Conservation (phyloP, 2,888 invertebrate species). For the Caenorhabditis zanzibari region DNA sequence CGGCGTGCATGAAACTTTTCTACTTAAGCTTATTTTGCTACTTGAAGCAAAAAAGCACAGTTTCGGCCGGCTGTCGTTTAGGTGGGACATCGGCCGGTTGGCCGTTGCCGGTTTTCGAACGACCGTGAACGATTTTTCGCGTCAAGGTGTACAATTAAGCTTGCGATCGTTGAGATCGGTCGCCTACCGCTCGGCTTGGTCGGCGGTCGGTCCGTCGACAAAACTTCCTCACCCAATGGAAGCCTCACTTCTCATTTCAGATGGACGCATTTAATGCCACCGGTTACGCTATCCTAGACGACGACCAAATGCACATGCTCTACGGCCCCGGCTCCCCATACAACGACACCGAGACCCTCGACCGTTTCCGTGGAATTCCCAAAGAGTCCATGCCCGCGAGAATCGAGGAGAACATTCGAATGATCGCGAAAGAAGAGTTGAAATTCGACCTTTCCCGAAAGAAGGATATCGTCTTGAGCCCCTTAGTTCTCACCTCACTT, state of each 20-base stretch:
- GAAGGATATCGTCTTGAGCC: conserved; percentile 68
- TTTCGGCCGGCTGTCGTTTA: too few relatives aligned
- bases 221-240: too few relatives aligned
- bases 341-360: conserved; percentile 66
- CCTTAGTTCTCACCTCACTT: conserved; percentile 46
- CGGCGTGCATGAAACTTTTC: too few relatives aligned
- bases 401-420: conserved; percentile 68
- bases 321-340: conserved; percentile 74
- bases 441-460: conserved; percentile 59
- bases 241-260: conserved; percentile 49
- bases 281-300: conserved; percentile 71
- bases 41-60: too few relatives aligned
- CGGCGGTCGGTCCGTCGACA: too few relatives aligned
- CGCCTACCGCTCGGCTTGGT: too few relatives aligned
- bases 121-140: too few relatives aligned
- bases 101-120: too few relatives aligned
- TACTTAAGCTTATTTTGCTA: too few relatives aligned
- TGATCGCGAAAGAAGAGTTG: conserved; percentile 66
- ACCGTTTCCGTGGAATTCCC: conserved; percentile 59
- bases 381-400: conserved; percentile 55
- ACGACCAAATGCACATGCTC: conserved; percentile 68
- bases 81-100: too few relatives aligned
- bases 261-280: conserved; percentile 70
- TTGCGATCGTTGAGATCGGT: too few relatives aligned
- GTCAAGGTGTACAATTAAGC: too few relatives aligned